Base-by-base conservation (phyloP, 2,888 invertebrate species). In the Altica lythri region DNA sequence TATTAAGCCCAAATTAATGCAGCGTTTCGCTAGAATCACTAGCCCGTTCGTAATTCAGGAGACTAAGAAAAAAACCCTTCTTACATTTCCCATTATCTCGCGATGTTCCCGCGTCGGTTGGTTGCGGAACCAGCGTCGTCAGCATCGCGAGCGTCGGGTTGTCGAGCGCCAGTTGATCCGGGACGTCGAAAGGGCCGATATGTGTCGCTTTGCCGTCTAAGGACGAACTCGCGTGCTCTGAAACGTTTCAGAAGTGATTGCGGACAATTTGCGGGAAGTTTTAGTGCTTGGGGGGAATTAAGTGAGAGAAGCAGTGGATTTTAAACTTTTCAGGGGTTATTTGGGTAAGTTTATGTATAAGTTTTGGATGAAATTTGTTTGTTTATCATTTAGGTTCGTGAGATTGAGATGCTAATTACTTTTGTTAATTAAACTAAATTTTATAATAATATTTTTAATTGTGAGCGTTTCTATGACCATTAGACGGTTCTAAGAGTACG, bases 121-220 rank as follows among this genome's bases (percentile, higher is more conserved):
- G 37, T 35, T 17, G 34, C 8, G n/a, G n/a, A 34, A 34, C 14
- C 53, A 30, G 32, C 46, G 22, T 42, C 37, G 25, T 42, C 46
- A 40, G 42, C 42, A 13, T 38, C 52, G 52, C 37, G 45, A 45
- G 38, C 13, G 63, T 57, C 65, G 62, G 56, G 68, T 67, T 68
- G 69, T 63, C 67, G 58, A 67, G 57, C 67, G 63, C 61, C 67
- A 71, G 70, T 71, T 68, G 66, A 67, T 66, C 67, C 70, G 67
- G 66, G 66, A 68, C 67, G 62, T 59, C 66, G 67, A 22, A 40
- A 53, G 65, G 64, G 64, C 53, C 35, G 59, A 57, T 64, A 65
- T 63, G 58, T 59, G 61, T 59, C 61, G 61, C 60, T 59, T 54
- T 60, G 59, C 58, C 47, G 53, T 25, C 13, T 44, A 47, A 38